These are phyloP conservation scores for Unio delphinus DNA, from an alignment of 2,888 invertebrate species.

Conservation along the genomic window DNA sequence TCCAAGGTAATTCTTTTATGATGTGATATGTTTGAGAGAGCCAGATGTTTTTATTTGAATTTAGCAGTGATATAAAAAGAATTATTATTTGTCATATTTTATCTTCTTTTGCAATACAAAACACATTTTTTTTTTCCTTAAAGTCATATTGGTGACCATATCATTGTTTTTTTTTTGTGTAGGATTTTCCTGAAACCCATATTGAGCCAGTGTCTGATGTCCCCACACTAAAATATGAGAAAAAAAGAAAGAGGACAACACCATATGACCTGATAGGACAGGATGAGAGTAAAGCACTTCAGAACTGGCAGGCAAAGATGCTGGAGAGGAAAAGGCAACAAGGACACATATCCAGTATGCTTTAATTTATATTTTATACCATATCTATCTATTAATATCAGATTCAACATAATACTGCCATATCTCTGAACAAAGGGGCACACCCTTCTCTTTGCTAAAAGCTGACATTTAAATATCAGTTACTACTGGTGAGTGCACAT, in stretches of 20 bases:
- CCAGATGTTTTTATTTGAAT: too few relatives aligned
- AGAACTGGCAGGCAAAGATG: slow-evolving; percentile 70
- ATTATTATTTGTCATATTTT: too few relatives aligned
- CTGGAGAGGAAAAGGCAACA: slow-evolving; percentile 67
- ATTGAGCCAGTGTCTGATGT: slow-evolving; percentile 1
- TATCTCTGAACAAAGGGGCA: too few relatives aligned
- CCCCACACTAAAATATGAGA: slow-evolving; percentile 64
- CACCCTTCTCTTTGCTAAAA: too few relatives aligned
- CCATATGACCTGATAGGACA: slow-evolving; percentile 20
- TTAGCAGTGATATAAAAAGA: too few relatives aligned
- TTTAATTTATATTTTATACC: too few relatives aligned
- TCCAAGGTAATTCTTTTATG: too few relatives aligned
- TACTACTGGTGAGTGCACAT: background rate
- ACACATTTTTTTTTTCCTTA: too few relatives aligned
- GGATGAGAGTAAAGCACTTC: slow-evolving; percentile 66
- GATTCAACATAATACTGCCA: too few relatives aligned
- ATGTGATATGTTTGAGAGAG: too few relatives aligned
- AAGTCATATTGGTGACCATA: too few relatives aligned
- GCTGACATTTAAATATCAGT: background rate
- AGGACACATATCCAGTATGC: slow-evolving; percentile 66
- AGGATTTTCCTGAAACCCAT: slow-evolving; percentile 41
- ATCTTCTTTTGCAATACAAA: too few relatives aligned
- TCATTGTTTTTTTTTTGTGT: background rate
- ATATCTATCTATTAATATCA: background rate
- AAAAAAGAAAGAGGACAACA: slow-evolving; percentile 35